phyloP scores from a whole-genome alignment of 2,888 invertebrate genomes.

The Leptinotarsa peninsularis region DNA sequence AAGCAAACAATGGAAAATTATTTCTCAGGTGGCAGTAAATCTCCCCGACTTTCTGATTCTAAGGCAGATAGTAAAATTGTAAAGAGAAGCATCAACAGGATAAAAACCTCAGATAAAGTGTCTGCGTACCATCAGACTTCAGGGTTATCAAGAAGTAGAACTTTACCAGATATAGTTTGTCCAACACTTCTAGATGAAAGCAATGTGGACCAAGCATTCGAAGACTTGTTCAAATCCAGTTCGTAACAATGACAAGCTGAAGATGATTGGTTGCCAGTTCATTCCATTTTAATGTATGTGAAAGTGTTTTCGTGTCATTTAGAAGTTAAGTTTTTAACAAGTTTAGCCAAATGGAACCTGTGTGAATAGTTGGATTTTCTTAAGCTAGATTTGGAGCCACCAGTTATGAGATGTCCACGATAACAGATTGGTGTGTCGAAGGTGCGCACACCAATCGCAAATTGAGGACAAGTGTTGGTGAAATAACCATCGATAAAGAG shows the following conservation, averaged over 20 bases:
- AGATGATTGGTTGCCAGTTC: conserved; percentile 31
- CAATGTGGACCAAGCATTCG: conserved; percentile 90
- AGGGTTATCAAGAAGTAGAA: conserved; percentile 78
- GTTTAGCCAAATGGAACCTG: conserved; percentile 30
- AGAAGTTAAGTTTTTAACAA: conserved; percentile 40
- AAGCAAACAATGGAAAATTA: conserved; percentile 81
- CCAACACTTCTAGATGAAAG: conserved; percentile 78
- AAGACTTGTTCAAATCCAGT: conserved; percentile 77
- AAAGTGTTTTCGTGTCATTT: conserved; percentile 43
- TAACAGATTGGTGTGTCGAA: conserved; percentile 58
- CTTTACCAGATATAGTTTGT: conserved; percentile 79
- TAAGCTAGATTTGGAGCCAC: conserved; percentile 24
- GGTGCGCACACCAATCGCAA: conserved; percentile 58
- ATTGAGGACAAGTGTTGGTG: conserved; percentile 19
- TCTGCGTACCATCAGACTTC: conserved; percentile 63
- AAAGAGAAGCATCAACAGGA: conserved; percentile 64
- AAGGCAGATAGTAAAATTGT: conserved; percentile 49
- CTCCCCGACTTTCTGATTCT: conserved; percentile 58
- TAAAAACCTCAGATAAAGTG: conserved; percentile 68
- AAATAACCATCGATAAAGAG: conserved; percentile 36
- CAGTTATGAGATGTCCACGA: conserved; percentile 33
- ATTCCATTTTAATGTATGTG: conserved; percentile 50
- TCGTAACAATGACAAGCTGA: conserved; percentile 53
- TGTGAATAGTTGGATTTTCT: conserved; percentile 35
- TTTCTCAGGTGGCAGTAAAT: conserved; percentile 69